Percentiles rank a stretch among this genome's conserved stretches.
Evolutionary conservation across 2,888 invertebrate species (phyloP).

Genomic region (Capitulum mitella): DNA sequence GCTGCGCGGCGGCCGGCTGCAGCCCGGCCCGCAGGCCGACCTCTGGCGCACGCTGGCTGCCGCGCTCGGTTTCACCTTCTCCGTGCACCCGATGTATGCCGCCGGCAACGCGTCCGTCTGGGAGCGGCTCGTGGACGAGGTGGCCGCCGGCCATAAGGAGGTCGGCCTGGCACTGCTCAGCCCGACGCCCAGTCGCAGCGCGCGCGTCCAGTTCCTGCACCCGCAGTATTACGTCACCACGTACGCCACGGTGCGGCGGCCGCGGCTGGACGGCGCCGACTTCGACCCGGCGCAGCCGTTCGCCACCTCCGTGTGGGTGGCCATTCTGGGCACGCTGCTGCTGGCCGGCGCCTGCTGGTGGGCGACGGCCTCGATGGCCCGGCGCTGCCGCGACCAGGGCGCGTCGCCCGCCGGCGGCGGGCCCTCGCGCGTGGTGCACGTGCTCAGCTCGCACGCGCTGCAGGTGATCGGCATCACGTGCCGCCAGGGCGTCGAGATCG

Average conservation of each 20-base stretch:
- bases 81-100: background rate
- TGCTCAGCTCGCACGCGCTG: background rate
- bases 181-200: background rate
- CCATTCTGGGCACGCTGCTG: background rate
- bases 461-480: background rate
- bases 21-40: background rate
- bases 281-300: background rate
- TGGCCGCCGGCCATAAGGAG: background rate
- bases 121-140: background rate
- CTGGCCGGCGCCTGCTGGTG: background rate
- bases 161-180: background rate
- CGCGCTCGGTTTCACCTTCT: background rate
- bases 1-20: background rate
- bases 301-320: background rate
- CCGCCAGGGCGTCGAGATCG: background rate
- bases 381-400: background rate
- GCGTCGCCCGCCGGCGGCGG: too few species aligned
- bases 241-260: background rate
- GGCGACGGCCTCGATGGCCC: background rate
- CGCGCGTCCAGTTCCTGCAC: background rate
- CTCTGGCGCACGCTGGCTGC: background rate
- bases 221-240: background rate
- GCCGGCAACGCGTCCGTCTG: background rate
- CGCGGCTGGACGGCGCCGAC: background rate
- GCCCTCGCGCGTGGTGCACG: background rate